A percentile compares a stretch with the other conserved stretches of the same genome.
phyloP scores from a whole-genome alignment of 1,140 invertebrate genomes.

The Polyergus mexicanus region DNA sequence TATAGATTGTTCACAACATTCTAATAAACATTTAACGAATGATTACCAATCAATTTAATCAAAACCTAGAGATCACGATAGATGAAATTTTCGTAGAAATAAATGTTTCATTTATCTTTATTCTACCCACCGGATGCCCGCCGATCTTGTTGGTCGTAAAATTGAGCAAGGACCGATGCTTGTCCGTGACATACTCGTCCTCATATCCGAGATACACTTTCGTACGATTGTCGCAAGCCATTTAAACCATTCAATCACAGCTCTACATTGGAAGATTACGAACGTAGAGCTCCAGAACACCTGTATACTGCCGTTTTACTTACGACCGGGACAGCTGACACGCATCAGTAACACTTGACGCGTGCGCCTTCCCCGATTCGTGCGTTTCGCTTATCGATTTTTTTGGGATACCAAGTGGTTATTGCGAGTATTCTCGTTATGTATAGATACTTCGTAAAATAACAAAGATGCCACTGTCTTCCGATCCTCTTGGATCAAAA shows the following conservation, averaged over 20 bases:
- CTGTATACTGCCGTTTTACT: slow-evolving; percentile 45
- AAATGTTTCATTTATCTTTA: slow-evolving; percentile 19
- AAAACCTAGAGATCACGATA: neutral
- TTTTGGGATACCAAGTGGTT: slow-evolving; percentile 38
- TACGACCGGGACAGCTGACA: slow-evolving; percentile 72
- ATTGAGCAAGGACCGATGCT: slow-evolving; percentile 88
- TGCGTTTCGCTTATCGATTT: slow-evolving; percentile 75
- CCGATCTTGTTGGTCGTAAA: slow-evolving; percentile 91
- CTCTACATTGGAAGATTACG: slow-evolving; percentile 73
- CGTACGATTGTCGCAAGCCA: slow-evolving; percentile 83
- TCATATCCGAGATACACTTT: slow-evolving; percentile 90
- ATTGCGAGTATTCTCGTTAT: neutral
- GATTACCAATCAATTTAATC: neutral
- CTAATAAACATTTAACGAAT: neutral
- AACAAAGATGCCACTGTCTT: neutral
- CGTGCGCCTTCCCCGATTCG: slow-evolving; percentile 73
- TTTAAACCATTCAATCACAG: slow-evolving; percentile 75
- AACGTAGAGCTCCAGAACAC: slow-evolving; percentile 51
- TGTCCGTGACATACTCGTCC: slow-evolving; percentile 90
- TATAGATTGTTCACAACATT: neutral
- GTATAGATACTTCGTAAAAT: neutral
- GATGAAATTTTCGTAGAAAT: neutral
- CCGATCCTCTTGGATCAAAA: neutral
- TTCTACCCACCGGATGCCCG: slow-evolving; percentile 88
- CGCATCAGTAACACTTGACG: slow-evolving; percentile 74